These are phyloP conservation scores for Synaphobranchus kaupii DNA, from an alignment of 2,797 vertebrate species.

Conservation along the genomic window DNA sequence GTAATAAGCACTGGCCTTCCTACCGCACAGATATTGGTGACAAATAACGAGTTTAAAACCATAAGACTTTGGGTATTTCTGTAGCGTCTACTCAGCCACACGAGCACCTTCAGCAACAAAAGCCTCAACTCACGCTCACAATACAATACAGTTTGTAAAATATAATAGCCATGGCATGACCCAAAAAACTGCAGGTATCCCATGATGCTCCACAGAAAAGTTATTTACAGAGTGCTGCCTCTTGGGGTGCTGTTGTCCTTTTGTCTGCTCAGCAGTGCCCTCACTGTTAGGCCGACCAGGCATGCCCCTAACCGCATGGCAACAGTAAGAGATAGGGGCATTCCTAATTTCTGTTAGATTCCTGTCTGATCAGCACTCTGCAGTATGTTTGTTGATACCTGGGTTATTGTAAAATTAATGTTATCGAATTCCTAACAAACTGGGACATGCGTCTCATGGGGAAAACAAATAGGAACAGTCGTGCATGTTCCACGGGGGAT, in stretches of 20 bases:
- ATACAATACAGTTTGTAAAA: not conserved
- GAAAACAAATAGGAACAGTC: not conserved
- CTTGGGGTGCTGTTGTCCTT: slow-evolving; percentile 38
- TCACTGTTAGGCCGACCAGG: slow-evolving; percentile 44
- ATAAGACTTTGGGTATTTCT: not conserved
- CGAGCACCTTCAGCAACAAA: not conserved
- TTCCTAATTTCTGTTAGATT: slow-evolving; percentile 32
- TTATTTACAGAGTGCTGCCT: slow-evolving; percentile 24
- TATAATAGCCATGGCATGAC: not conserved
- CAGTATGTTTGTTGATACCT: slow-evolving; percentile 22
- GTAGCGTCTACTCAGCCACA: not conserved
- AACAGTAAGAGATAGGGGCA: slow-evolving; percentile 33
- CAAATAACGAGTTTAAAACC: not conserved
- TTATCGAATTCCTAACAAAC: not conserved
- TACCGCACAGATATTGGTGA: not conserved
- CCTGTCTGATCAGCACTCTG: not conserved
- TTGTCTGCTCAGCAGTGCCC: slow-evolving; percentile 49
- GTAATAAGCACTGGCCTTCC: not conserved
- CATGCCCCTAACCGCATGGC: slow-evolving; percentile 38
- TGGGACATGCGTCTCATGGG: not conserved
- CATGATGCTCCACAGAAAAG: not conserved
- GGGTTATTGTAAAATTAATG: not conserved
- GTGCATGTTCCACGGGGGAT: not conserved
- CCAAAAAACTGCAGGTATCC: not conserved
- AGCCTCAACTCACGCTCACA: not conserved